Evolutionary conservation across 2,113 vertebrate genomes (phyloP).

Genomic region (Camelus bactrianus): DNA sequence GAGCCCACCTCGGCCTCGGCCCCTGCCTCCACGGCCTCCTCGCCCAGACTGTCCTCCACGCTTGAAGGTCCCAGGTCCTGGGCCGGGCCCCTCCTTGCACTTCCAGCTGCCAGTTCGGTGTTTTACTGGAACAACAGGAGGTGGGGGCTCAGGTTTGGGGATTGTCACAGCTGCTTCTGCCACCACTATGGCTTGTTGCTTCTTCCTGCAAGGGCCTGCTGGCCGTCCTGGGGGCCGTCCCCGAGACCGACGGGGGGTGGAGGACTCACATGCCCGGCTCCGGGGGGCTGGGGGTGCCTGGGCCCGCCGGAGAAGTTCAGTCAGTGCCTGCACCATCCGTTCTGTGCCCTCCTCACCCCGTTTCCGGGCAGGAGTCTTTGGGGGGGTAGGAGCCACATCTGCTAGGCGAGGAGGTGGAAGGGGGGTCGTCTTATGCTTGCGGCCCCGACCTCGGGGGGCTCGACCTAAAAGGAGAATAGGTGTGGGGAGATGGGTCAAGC

Average conservation of each 20-base stretch:
- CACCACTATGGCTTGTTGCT: constrained; percentile 70
- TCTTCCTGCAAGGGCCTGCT: constrained; percentile 82
- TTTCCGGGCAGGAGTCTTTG: constrained; percentile 77
- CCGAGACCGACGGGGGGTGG: constrained; percentile 75
- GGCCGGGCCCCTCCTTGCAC: constrained; percentile 77
- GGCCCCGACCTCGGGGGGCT: constrained; percentile 80
- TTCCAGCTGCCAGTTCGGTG: constrained; percentile 76
- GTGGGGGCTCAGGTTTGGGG: constrained; percentile 77
- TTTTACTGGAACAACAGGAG: constrained; percentile 83
- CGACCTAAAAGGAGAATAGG: constrained; percentile 84
- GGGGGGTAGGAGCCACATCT: constrained; percentile 72
- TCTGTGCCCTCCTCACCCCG: constrained; percentile 83
- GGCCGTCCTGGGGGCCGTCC: constrained; percentile 83
- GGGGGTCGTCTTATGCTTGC: constrained; percentile 79
- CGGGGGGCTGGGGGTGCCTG: constrained; percentile 76
- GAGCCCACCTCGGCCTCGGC: constrained; percentile 84
- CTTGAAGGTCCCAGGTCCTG: constrained; percentile 82
- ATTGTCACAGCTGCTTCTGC: constrained; percentile 82
- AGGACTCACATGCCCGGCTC: constrained; percentile 71
- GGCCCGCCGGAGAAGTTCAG: constrained; percentile 83
- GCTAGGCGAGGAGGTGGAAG: constrained; percentile 75
- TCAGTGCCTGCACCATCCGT: constrained; percentile 85
- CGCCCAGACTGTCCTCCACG: constrained; percentile 75
- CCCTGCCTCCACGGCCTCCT: constrained; percentile 75
- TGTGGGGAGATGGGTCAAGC: constrained; percentile 73